phyloP scores from a whole-genome alignment of 2,113 vertebrate species.

The Octodon degus region DNA sequence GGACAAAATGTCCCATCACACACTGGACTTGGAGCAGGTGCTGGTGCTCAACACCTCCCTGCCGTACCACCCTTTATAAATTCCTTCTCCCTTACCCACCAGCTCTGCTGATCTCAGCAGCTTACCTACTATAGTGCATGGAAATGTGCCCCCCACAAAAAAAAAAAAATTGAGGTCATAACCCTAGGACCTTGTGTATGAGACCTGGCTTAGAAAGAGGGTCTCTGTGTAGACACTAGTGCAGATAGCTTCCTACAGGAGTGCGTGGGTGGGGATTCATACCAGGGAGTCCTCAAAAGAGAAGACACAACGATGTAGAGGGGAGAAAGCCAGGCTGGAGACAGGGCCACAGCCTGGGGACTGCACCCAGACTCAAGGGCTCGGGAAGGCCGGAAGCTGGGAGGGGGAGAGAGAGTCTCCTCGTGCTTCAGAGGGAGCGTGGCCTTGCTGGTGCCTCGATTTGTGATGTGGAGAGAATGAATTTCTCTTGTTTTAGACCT shows the following conservation, averaged over 20 bases:
- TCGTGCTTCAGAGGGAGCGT: not conserved
- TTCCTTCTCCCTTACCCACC: not conserved
- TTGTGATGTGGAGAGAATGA: not conserved
- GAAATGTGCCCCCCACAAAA: not conserved
- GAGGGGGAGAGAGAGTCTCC: not conserved
- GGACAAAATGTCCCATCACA: not conserved
- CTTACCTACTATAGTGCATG: not conserved
- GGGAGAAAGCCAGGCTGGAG: not conserved
- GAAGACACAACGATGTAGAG: not conserved
- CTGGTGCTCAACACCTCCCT: not conserved
- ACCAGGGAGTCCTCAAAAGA: not conserved
- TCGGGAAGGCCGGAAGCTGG: too few species aligned
- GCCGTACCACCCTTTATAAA: not conserved
- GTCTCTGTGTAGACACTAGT: not conserved
- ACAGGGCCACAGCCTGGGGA: not conserved
- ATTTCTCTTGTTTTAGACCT: not conserved
- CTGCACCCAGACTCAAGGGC: not conserved
- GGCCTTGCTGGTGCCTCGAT: not conserved
- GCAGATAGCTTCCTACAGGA: not conserved
- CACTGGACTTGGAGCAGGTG: not conserved
- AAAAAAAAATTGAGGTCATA: not conserved
- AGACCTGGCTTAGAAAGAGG: not conserved
- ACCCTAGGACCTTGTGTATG: not conserved
- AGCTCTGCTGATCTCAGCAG: not conserved
- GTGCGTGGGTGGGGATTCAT: not conserved